Conservation (phyloP, 2,113 vertebrate species). For the Neogobius melanostomus region DNA sequence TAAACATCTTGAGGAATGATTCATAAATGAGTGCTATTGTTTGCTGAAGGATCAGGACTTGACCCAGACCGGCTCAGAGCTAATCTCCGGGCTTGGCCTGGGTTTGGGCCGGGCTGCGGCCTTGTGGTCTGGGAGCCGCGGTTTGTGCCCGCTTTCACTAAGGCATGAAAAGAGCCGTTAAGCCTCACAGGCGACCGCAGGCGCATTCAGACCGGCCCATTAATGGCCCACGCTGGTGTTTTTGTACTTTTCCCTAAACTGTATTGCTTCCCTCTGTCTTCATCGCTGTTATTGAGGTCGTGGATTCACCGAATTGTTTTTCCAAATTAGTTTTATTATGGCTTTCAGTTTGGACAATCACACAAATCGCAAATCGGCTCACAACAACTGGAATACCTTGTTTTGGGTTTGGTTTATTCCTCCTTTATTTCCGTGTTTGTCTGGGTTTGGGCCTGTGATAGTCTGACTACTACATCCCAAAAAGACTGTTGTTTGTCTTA, state of each 20-base stretch:
- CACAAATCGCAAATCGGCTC: no score
- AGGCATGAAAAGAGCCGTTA: constrained; percentile 65
- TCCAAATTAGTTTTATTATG: not conserved
- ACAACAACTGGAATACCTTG: no score
- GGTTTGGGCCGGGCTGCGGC: constrained; percentile 48
- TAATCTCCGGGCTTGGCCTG: constrained; percentile 29
- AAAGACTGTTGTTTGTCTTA: no score
- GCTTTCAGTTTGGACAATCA: no score
- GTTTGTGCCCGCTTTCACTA: constrained; percentile 61
- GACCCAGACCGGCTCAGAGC: constrained; percentile 16
- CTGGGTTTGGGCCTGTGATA: no score
- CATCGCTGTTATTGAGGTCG: not conserved
- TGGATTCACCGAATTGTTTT: not conserved
- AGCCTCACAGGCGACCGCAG: constrained; percentile 49
- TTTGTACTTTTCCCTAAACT: constrained; percentile 6
- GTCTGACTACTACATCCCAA: no score
- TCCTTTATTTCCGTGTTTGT: no score
- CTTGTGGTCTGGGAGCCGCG: constrained; percentile 59
- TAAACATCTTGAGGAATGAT: constrained; percentile 18
- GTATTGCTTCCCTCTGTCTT: not conserved
- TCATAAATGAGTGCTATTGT: constrained; percentile 29
- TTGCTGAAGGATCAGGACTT: constrained; percentile 30
- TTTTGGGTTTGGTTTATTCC: no score
- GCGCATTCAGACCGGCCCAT: constrained; percentile 29
- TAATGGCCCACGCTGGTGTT: constrained; percentile 23